Evolutionary conservation across 1,140 invertebrate species (phyloP).

Genomic region (Steinernema khuongi): DNA sequence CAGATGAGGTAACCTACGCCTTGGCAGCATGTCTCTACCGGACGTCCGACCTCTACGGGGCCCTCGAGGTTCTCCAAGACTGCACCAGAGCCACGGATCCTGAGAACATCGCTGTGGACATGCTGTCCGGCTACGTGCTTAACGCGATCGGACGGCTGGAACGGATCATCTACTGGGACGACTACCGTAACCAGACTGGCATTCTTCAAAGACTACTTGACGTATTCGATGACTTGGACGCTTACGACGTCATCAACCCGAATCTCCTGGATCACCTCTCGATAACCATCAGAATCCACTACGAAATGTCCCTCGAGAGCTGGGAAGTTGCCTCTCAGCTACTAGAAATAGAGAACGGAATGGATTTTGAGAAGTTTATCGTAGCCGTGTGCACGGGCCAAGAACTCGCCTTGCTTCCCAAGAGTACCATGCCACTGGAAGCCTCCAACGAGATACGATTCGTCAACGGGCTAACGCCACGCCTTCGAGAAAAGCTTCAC

Average conservation of each 20-base stretch:
- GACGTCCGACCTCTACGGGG: not conserved
- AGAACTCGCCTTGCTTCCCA: not conserved
- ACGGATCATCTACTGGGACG: not conserved
- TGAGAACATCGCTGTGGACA: not conserved
- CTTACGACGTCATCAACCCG: not conserved
- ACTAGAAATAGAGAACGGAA: not conserved
- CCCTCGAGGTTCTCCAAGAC: not conserved
- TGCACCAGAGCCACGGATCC: not conserved
- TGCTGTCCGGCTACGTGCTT: not conserved
- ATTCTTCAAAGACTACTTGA: not conserved
- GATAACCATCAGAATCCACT: not conserved
- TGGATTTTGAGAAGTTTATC: slow-evolving; percentile 10
- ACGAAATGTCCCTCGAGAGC: not conserved
- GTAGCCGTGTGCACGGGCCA: not conserved
- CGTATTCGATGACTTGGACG: slow-evolving; percentile 2
- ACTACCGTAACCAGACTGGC: not conserved
- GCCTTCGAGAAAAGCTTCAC: not conserved
- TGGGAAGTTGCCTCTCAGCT: not conserved
- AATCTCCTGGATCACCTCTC: not conserved
- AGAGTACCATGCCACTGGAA: not conserved
- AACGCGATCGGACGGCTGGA: not conserved
- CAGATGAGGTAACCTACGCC: not conserved
- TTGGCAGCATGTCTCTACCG: not conserved
- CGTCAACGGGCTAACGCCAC: not conserved
- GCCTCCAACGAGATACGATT: not conserved